Percentiles rank a stretch among this genome's conserved stretches.
phyloP scores from a whole-genome alignment of 2,888 invertebrate species.

The Brachylomia viminalis region DNA sequence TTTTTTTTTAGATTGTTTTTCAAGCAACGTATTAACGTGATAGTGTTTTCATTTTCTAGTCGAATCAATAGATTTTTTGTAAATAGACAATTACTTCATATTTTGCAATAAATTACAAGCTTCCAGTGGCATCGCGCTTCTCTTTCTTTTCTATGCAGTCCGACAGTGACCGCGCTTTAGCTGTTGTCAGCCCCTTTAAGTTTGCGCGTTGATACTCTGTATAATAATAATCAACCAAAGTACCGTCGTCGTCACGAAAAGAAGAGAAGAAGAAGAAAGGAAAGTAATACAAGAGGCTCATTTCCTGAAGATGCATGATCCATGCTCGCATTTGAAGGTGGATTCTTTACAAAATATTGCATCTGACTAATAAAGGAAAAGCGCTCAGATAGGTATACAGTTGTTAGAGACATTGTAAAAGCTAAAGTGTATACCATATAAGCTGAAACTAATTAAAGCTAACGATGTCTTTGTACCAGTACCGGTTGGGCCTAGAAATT shows the following conservation, averaged over 20 bases:
- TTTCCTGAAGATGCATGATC: not conserved
- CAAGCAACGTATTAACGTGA: too few species aligned
- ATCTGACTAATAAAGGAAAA: slow-evolving; percentile 8
- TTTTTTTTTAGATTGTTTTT: too few species aligned
- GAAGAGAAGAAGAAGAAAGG: not conserved
- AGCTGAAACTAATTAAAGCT: slow-evolving; percentile 48
- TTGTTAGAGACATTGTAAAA: slow-evolving; percentile 11
- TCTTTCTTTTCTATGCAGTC: too few species aligned
- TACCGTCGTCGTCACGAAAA: not conserved
- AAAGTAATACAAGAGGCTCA: not conserved
- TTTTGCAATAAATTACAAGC: too few species aligned
- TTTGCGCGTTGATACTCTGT: too few species aligned
- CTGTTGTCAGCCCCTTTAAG: too few species aligned
- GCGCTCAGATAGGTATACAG: slow-evolving; percentile 10
- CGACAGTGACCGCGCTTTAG: too few species aligned
- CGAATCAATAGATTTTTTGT: too few species aligned
- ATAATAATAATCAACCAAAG: not conserved
- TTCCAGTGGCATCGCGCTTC: too few species aligned
- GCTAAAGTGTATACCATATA: slow-evolving; percentile 17
- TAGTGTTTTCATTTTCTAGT: too few species aligned
- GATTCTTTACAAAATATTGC: not conserved
- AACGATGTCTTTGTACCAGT: slow-evolving; percentile 32
- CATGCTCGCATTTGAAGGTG: not conserved
- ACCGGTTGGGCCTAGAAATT: slow-evolving; percentile 23
- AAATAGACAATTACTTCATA: too few species aligned